Evolutionary conservation across 2,113 vertebrate genomes (phyloP), one percentile per base, ranked within the genome.

Genomic region (Turnix velox): DNA sequence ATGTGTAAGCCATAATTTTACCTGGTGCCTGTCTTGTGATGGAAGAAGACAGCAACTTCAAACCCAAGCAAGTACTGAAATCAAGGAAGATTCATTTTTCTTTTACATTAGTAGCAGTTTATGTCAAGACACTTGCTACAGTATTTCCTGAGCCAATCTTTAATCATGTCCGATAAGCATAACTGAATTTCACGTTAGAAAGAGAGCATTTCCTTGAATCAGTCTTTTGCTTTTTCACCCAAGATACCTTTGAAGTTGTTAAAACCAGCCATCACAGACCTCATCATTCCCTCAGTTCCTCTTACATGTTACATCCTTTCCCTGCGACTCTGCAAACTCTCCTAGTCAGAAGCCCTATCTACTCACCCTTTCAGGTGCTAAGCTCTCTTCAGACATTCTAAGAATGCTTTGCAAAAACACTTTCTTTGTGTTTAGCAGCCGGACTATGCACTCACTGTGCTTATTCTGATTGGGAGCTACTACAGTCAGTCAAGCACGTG

Each of bases 261-360:
- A 59, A 71, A 95, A 28, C 5, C 63, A 88, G 20, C 28, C 19
- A 62, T 22, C 18, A n/a, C 2, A 0, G 35, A 24, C 10, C 16
- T 43, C 51, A 58, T 20, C 20, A 51, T 35, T 71, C 18, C 9
- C 23, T 17, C 31, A 69, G 51, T 10, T 74, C 13, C 59, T 85
- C 43, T 54, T 48, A 57, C 10, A 42, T 0, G 0, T 49, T 40
- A 66, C 0, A 0, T 28, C 22, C 17, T 80, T 88, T 82, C 58
- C 63, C 2, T 12, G 0, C 51, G 71, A 39, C 15, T 43, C 28
- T 40, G 24, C 33, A 59, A 52, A 18, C 25, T 49, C 51, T 45
- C n/a, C 18, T 33, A 63, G 14, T 27, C 55, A 66, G 46, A 68
- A 83, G 49, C 18, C 18, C 13, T 58, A 6, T 19, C 40, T 73